Conservation (phyloP, 1,140 invertebrate genomes). For the Seison nebaliae region DNA sequence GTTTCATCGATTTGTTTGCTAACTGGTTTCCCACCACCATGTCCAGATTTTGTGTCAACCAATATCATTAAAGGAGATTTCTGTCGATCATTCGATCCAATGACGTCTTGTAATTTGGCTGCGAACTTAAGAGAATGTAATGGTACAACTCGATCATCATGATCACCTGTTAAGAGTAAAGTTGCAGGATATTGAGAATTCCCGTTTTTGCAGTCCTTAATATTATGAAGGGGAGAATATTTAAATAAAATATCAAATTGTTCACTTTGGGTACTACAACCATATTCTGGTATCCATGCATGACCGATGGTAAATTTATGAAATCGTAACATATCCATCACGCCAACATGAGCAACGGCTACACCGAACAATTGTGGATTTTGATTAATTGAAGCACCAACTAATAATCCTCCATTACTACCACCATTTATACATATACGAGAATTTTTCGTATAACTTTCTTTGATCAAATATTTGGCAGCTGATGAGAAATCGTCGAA, state of each 20-base stretch:
- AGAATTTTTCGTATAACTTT: slow-evolving; percentile 45
- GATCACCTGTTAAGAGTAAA: slow-evolving; percentile 69
- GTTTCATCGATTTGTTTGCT: slow-evolving; percentile 6
- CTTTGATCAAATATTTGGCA: slow-evolving; percentile 56
- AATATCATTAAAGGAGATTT: slow-evolving; percentile 59
- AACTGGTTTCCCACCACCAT: slow-evolving; percentile 79
- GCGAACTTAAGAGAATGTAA: slow-evolving; percentile 80
- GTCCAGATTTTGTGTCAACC: slow-evolving; percentile 76
- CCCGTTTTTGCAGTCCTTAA: slow-evolving; percentile 28
- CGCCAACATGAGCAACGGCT: slow-evolving; percentile 68
- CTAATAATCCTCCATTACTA: slow-evolving; percentile 77
- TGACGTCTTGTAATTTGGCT: slow-evolving; percentile 53
- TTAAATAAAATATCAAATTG: slow-evolving; percentile 60
- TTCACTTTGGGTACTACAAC: slow-evolving; percentile 54
- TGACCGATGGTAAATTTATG: slow-evolving; percentile 94
- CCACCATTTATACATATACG: slow-evolving; percentile 60
- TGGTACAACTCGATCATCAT: slow-evolving; percentile 85
- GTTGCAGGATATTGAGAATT: slow-evolving; percentile 81
- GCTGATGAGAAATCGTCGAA: slow-evolving; percentile 85
- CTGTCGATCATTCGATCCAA: slow-evolving; percentile 35
- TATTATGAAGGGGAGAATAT: slow-evolving; percentile 76
- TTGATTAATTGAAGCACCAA: slow-evolving; percentile 66
- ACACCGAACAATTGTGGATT: slow-evolving; percentile 72
- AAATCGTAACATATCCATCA: slow-evolving; percentile 83
- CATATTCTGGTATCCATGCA: slow-evolving; percentile 84